Conservation (phyloP, 2,113 vertebrate genomes). For the Nerophis lumbriciformis region DNA sequence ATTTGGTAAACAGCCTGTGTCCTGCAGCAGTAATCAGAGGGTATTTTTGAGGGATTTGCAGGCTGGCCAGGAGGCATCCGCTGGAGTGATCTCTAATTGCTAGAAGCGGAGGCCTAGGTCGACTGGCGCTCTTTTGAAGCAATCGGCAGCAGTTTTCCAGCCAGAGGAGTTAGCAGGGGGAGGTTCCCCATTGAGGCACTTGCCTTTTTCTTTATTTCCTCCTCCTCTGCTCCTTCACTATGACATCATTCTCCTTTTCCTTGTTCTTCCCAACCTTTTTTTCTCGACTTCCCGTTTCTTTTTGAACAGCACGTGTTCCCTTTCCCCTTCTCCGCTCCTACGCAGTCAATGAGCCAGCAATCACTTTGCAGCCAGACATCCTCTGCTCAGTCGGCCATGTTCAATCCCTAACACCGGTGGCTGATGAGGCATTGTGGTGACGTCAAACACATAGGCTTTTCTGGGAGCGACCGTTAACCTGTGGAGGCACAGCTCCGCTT, state of each 20-base stretch:
- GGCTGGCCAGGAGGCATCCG: constrained; percentile 71
- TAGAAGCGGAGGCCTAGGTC: constrained; percentile 67
- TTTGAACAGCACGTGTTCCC: constrained; percentile 42
- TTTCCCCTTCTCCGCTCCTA: constrained; percentile 10
- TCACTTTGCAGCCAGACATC: constrained; percentile 69
- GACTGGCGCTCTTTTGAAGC: constrained; percentile 71
- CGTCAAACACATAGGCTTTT: constrained; percentile 52
- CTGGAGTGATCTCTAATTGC: constrained; percentile 75
- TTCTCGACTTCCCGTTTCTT: constrained; percentile 28
- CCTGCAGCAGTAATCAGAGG: constrained; percentile 73
- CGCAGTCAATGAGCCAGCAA: constrained; percentile 68
- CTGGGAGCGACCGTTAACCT: constrained; percentile 59
- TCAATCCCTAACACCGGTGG: constrained; percentile 62
- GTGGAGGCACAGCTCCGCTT: constrained; percentile 46
- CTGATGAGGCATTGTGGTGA: constrained; percentile 70
- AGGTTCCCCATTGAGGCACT: constrained; percentile 65
- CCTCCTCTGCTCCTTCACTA: constrained; percentile 37
- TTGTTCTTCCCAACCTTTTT: constrained; percentile 25
- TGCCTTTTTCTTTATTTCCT: constrained; percentile 55
- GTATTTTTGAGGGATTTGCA: constrained; percentile 72
- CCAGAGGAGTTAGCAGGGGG: constrained; percentile 63
- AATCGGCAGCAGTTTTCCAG: constrained; percentile 60
- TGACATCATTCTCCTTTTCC: constrained; percentile 46
- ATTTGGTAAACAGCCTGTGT: constrained; percentile 72
- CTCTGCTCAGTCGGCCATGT: constrained; percentile 64